Evolutionary conservation across 2,797 vertebrate genomes (phyloP).

Genomic region (Acrossocheilus wenchowensis): DNA sequence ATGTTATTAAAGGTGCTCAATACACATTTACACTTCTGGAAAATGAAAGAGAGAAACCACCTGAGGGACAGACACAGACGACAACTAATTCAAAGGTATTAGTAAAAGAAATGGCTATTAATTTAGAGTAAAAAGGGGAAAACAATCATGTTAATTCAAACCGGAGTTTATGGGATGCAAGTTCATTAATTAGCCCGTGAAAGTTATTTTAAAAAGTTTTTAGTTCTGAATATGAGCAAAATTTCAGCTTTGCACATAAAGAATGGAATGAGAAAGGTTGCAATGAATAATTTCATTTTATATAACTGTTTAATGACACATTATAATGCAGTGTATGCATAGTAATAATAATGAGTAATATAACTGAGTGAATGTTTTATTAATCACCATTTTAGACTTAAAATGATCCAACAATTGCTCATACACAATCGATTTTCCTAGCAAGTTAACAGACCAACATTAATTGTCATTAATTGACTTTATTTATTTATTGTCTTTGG

Average conservation of each 20-base stretch:
- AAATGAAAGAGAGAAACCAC: slow-evolving; percentile 24
- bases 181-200: neutral
- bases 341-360: neutral
- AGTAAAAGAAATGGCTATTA: slow-evolving; percentile 21
- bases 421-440: neutral
- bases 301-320: neutral
- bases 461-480: neutral
- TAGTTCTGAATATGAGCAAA: neutral
- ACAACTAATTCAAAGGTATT: slow-evolving; percentile 27
- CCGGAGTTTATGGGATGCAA: neutral
- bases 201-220: neutral
- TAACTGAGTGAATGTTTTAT: neutral
- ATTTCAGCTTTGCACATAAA: neutral
- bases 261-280: neutral
- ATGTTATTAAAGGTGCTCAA: slow-evolving; percentile 38
- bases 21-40: slow-evolving; percentile 5
- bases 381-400: neutral
- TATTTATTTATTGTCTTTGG: neutral
- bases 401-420: neutral
- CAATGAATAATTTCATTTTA: neutral
- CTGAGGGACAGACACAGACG: neutral
- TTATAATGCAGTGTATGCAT: neutral
- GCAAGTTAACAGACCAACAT: neutral
- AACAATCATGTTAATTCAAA: neutral
- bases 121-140: neutral